Conservation (phyloP, 2,888 invertebrate species). For the Agrypnus murinus region DNA sequence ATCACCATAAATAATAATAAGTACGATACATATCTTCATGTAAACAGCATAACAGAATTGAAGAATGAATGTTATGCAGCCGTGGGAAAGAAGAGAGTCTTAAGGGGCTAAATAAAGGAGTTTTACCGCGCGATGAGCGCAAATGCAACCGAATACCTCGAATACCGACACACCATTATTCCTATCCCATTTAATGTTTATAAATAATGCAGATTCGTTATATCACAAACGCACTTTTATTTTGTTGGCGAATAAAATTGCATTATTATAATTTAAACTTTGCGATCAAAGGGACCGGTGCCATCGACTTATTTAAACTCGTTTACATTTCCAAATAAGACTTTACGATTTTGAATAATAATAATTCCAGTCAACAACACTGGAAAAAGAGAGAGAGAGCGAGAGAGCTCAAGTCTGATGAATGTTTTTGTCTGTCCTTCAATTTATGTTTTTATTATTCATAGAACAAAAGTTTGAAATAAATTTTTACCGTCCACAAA, state of each 20-base stretch:
- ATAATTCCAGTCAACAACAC: no score
- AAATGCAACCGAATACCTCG: conserved; percentile 34
- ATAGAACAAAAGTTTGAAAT: conserved; percentile 26
- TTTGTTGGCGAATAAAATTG: no score
- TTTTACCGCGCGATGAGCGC: conserved; percentile 25
- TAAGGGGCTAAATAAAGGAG: conserved; percentile 33
- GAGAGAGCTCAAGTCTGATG: no score
- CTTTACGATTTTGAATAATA: no score
- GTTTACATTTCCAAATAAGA: no score
- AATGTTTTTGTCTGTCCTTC: no score
- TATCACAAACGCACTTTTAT: neutral
- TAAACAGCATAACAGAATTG: conserved; percentile 33
- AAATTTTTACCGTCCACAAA: conserved; percentile 30
- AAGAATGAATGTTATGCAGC: conserved; percentile 38
- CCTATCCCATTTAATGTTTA: neutral
- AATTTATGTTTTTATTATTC: conserved; percentile 16
- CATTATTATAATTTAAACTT: no score
- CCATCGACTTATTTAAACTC: no score
- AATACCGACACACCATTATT: conserved; percentile 29
- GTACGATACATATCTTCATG: conserved; percentile 30
- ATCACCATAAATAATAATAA: conserved; percentile 35
- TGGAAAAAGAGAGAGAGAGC: no score
- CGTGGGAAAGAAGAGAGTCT: conserved; percentile 35
- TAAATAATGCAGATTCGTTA: conserved; percentile 14
- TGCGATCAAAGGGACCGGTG: no score